phyloP scores from a whole-genome alignment of 2,797 vertebrate genomes.

The Ptychobarbus kaznakovi region DNA sequence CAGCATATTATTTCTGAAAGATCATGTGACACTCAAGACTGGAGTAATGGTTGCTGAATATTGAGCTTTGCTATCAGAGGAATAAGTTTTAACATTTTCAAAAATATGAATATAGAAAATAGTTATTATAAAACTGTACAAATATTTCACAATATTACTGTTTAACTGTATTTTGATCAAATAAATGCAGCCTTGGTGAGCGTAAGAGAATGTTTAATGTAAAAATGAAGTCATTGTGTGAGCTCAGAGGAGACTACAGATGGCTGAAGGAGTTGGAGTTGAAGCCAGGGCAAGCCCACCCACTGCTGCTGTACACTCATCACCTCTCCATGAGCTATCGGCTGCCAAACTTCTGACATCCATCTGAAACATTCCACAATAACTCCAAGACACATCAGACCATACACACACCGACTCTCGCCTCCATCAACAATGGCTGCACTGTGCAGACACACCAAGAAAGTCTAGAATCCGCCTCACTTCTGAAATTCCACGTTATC shows the following conservation, averaged over 20 bases:
- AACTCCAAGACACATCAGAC: conserved; percentile 40
- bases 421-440: conserved; percentile 21
- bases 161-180: background rate
- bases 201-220: background rate
- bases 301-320: conserved; percentile 53
- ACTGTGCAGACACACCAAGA: conserved; percentile 28
- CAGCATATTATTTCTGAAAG: background rate
- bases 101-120: background rate
- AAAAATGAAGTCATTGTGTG: background rate
- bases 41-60: background rate
- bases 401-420: conserved; percentile 24
- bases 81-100: background rate
- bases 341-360: conserved; percentile 58
- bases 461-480: background rate
- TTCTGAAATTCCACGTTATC: background rate
- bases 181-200: background rate
- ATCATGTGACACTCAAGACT: background rate
- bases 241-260: conserved; percentile 44
- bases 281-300: conserved; percentile 61
- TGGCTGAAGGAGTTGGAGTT: conserved; percentile 36
- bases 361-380: conserved; percentile 62
- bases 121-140: no score
- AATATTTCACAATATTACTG: background rate
- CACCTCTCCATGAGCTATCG: conserved; percentile 21
- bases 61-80: background rate